phyloP scores from a whole-genome alignment of 2,113 vertebrate genomes.

The Butorides virescens region DNA sequence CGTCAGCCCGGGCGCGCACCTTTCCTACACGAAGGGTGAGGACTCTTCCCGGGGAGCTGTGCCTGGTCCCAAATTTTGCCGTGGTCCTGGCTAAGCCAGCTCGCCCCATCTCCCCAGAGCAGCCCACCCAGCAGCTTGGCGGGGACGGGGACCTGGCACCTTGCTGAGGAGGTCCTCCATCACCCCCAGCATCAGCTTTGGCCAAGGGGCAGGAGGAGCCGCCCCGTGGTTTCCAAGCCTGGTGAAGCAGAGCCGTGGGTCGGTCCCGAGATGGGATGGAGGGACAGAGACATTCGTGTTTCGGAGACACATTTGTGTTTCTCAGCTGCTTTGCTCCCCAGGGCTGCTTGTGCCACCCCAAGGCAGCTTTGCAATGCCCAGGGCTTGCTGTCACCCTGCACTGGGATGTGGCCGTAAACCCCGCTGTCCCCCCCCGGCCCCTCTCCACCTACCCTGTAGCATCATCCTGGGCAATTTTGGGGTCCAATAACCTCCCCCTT shows the following conservation, averaged over 20 bases:
- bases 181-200: neutral
- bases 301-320: neutral
- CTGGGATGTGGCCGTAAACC: neutral
- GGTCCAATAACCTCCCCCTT: neutral
- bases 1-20: rapidly evolving
- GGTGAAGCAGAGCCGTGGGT: neutral
- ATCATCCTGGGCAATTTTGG: neutral
- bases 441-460: neutral
- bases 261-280: neutral
- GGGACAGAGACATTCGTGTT: neutral
- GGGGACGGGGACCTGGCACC: neutral
- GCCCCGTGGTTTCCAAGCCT: neutral
- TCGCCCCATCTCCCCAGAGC: neutral
- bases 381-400: neutral
- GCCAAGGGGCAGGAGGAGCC: neutral
- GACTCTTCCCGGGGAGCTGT: neutral
- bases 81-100: neutral
- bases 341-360: neutral
- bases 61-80: neutral
- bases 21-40: neutral
- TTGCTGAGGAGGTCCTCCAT: neutral
- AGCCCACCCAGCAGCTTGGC: neutral
- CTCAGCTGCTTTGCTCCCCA: neutral
- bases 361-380: neutral
- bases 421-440: rapidly evolving